Evolutionary conservation across 1,140 invertebrate genomes (phyloP).

Genomic region (Psix sp.): DNA sequence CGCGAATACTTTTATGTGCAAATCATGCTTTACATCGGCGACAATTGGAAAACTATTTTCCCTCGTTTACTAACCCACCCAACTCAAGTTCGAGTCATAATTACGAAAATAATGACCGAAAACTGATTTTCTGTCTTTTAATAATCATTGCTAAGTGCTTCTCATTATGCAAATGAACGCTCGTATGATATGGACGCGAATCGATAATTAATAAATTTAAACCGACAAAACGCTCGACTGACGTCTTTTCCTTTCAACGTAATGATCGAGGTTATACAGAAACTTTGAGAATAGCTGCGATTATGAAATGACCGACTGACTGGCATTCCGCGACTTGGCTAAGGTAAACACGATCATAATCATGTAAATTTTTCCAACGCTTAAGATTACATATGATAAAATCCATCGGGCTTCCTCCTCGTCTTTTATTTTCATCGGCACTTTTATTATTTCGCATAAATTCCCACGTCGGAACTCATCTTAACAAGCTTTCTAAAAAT

Average conservation of each 20-base stretch:
- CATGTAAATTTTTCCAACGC: no score
- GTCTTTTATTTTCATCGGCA: no score
- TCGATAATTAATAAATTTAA: conserved; percentile 3
- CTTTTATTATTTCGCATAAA: no score
- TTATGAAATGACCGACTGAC: conserved; percentile 41
- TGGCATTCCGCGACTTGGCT: conserved; percentile 25
- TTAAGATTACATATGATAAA: no score
- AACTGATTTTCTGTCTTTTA: background rate
- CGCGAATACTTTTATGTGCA: no score
- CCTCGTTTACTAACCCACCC: no score
- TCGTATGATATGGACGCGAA: conserved; percentile 3
- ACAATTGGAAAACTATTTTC: no score
- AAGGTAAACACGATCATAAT: background rate
- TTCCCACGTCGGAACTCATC: no score
- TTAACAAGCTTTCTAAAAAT: no score
- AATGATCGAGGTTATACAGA: conserved; percentile 40
- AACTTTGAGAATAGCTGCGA: conserved; percentile 50
- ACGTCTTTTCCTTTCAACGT: conserved; percentile 27
- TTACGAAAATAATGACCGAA: background rate
- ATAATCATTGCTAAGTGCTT: background rate
- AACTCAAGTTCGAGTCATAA: background rate
- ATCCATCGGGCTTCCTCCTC: no score
- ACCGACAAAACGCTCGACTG: conserved; percentile 5
- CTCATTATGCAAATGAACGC: conserved; percentile 7
- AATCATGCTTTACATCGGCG: background rate